Evolutionary conservation across 2,113 vertebrate genomes (phyloP).

Genomic region (Anguilla japonica): DNA sequence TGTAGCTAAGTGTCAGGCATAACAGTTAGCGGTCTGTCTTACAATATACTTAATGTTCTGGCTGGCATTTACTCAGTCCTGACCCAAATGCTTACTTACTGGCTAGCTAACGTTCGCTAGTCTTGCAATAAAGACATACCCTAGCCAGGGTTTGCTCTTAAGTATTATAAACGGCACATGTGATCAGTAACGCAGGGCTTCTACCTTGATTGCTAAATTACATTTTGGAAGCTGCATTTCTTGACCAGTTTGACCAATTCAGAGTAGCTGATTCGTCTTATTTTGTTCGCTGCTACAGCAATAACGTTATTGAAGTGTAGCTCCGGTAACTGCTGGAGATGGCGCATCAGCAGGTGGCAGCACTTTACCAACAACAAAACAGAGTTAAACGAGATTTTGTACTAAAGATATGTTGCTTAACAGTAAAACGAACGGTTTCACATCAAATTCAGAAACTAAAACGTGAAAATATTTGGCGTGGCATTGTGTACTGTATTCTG

Average conservation of each 20-base stretch:
- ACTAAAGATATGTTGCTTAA: neutral
- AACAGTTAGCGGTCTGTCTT: neutral
- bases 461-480: no score
- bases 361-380: neutral
- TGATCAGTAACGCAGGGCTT: neutral
- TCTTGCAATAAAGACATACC: neutral
- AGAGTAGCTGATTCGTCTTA: neutral
- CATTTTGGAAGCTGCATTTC: no score
- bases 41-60: neutral
- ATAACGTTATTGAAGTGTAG: constrained; percentile 14
- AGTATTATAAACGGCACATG: neutral
- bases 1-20: neutral
- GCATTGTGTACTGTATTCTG: no score
- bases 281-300: neutral
- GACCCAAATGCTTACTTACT: neutral
- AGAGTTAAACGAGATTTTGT: neutral
- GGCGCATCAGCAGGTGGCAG: constrained; percentile 18
- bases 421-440: no score
- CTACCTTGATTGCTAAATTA: no score
- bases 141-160: no score
- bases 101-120: constrained; percentile 6
- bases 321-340: neutral
- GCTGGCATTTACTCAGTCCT: neutral
- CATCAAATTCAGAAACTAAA: no score
- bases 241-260: no score